Evolutionary conservation across 2,113 vertebrate species (phyloP), one percentile per base, ranked within the genome.

Genomic region (Phylloscopus trochiloides): DNA sequence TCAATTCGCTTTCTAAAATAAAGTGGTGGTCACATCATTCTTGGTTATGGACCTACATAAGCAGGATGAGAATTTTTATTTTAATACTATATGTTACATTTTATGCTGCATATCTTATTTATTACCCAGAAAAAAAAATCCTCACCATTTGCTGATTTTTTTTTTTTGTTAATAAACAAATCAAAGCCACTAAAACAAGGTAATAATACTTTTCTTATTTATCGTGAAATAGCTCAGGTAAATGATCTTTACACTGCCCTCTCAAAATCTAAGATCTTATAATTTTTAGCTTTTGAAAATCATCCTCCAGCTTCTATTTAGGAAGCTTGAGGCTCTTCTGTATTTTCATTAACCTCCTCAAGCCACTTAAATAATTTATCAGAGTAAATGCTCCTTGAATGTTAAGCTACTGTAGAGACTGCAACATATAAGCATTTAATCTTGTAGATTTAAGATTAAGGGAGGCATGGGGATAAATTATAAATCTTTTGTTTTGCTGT

Each of bases 261-360:
- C 14, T 59, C 9, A 2, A 72, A 82, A 45, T 45, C 14, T 59
- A 25, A 21, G 7, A 32, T 42, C 4, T 61, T 50, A 3, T 16
- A 8, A 2, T 6, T 78, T 77, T 57, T 22, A 38, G 25, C 34
- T n/a, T 86, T 82, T 57, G 1, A 17, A 63, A 86, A 87, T 52
- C 38, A 65, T 5, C 6, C 32, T 80, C 17, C 8, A 34, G 15
- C 31, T 68, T 59, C 14, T 76, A 5, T 26, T 81, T 73, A 72
- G 47, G 12, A 93, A 85, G 25, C 20, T 61, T 36, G 17, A 80
- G 6, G 62, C 19, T 87, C 40, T 72, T 91, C 59, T 88, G 42
- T 29, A 26, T 88, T 97, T 94, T 81, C n/a, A 76, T 85, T 73
- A 70, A 32, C 22, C 10, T 90, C 21, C 19, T 91, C 77, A 62